Evolutionary conservation across 2,113 vertebrate genomes (phyloP).

Genomic region (Lates calcarifer): DNA sequence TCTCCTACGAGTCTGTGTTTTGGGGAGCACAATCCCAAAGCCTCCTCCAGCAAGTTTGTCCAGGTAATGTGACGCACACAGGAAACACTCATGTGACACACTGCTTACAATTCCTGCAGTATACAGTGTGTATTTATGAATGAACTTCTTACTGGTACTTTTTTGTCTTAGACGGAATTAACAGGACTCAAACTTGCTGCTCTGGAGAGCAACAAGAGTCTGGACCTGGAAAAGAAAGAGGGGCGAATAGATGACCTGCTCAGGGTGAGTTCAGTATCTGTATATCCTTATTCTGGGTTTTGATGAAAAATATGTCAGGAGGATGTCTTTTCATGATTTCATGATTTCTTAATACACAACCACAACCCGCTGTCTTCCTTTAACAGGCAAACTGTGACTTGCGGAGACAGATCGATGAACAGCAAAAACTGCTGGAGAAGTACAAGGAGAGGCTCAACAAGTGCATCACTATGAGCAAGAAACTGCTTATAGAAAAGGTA

Average conservation of each 20-base stretch:
- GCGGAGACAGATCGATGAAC: conserved; percentile 98
- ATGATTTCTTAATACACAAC: background rate
- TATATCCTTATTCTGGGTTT: background rate
- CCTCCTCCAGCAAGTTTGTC: conserved; percentile 93
- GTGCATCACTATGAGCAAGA: conserved; percentile 99
- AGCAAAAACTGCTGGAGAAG: conserved; percentile 99
- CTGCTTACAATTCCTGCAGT: background rate
- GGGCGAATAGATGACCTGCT: conserved; percentile 98
- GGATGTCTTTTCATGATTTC: background rate
- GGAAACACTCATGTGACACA: background rate
- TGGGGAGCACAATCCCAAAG: conserved; percentile 95
- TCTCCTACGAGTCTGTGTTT: conserved; percentile 97
- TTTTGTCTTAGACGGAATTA: conserved; percentile 89
- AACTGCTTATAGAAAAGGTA: conserved; percentile 98
- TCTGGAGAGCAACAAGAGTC: conserved; percentile 98
- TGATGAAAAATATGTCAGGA: background rate
- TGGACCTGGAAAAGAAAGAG: conserved; percentile 98
- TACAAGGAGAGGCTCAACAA: conserved; percentile 99
- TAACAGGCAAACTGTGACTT: conserved; percentile 98
- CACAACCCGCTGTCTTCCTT: background rate
- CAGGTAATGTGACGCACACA: conserved; percentile 86
- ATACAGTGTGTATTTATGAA: too few species aligned
- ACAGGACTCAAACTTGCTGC: conserved; percentile 96
- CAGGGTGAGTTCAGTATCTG: conserved; percentile 77
- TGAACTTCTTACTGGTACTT: background rate